Percentiles rank a stretch among this genome's conserved stretches.
These are phyloP conservation scores for Calcarius lapponicus DNA, from an alignment of 2,797 vertebrate species.

Conservation along the genomic window DNA sequence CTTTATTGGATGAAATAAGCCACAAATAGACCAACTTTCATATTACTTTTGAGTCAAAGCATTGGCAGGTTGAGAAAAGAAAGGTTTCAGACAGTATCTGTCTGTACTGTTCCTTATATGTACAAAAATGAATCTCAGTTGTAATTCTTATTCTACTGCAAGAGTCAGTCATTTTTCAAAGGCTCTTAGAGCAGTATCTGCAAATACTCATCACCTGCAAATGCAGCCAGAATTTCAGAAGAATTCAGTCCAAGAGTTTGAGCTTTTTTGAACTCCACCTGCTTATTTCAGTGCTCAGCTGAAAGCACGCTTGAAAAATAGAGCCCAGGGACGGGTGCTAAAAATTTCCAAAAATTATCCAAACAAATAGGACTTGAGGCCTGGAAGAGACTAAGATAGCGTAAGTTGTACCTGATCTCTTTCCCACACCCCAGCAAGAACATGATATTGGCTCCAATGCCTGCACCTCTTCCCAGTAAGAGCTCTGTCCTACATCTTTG, in stretches of 20 bases:
- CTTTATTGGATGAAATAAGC: conserved; percentile 66
- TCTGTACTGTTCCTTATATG: conserved; percentile 14
- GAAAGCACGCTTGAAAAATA: background rate
- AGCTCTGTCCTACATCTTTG: background rate
- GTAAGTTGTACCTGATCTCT: background rate
- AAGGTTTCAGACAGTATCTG: background rate
- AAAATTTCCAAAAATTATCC: background rate
- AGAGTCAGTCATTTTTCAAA: background rate
- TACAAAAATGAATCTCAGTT: conserved; percentile 8
- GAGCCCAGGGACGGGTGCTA: background rate
- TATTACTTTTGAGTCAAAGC: conserved; percentile 39
- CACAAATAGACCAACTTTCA: conserved; percentile 13
- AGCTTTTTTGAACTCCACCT: background rate
- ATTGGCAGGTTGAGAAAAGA: background rate
- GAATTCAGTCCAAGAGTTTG: background rate
- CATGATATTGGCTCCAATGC: background rate
- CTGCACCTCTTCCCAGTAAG: background rate
- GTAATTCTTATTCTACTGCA: background rate
- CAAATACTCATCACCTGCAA: background rate
- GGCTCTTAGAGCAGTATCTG: background rate
- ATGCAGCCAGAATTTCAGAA: background rate
- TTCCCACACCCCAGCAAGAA: background rate
- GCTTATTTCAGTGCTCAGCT: background rate
- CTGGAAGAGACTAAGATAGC: background rate
- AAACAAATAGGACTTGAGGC: background rate